Conservation (phyloP, 2,797 vertebrate genomes). For the Percopsis omiscomaycus region DNA sequence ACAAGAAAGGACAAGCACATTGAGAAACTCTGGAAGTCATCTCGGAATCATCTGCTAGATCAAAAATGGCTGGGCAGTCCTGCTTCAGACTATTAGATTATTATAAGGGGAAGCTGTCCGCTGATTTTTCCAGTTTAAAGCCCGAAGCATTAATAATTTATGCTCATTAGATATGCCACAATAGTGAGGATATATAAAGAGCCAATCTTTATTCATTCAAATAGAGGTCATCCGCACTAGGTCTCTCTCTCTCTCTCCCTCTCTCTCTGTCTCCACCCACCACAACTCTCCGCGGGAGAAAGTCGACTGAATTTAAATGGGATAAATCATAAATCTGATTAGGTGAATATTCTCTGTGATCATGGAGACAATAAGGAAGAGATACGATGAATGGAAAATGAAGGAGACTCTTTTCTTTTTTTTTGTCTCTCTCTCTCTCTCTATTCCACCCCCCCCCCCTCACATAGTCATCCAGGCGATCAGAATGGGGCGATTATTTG, state of each 20-base stretch:
- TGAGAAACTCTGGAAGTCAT: background rate
- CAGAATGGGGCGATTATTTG: conserved; percentile 58
- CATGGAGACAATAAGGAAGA: conserved; percentile 70
- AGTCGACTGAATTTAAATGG: conserved; percentile 80
- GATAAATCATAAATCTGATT: conserved; percentile 82
- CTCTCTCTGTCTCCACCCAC: conserved; percentile 48
- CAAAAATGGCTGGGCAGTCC: no score
- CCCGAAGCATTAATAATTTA: conserved; percentile 65
- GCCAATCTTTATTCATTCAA: conserved; percentile 77
- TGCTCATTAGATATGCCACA: conserved; percentile 68
- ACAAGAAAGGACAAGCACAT: background rate
- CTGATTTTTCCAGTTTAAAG: conserved; percentile 38
- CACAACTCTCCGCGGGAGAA: conserved; percentile 57
- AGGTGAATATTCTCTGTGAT: conserved; percentile 78
- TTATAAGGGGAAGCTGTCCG: conserved; percentile 21
- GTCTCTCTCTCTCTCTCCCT: conserved; percentile 52
- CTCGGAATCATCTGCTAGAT: no score
- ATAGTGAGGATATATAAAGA: conserved; percentile 64
- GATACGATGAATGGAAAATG: conserved; percentile 76
- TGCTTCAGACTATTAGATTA: no score
- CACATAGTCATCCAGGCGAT: conserved; percentile 21
- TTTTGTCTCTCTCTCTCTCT: background rate
- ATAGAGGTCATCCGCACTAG: conserved; percentile 72
- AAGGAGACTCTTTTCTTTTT: conserved; percentile 69
- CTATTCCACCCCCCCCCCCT: conserved; percentile 23